Evolutionary conservation across 2,888 invertebrate species (phyloP).

Genomic region (Lapara coniferarum): DNA sequence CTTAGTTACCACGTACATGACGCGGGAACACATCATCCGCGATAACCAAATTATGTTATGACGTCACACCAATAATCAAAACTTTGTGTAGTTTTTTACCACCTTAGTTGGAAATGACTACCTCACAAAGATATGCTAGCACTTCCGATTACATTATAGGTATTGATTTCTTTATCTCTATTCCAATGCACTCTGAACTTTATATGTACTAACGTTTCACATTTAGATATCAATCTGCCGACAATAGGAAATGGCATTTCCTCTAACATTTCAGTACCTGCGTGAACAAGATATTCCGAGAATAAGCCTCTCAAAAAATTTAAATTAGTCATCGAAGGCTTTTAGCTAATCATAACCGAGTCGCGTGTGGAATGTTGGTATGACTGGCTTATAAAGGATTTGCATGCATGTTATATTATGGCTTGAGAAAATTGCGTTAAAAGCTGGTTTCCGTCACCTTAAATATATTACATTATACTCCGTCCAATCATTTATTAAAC

Average conservation of each 20-base stretch:
- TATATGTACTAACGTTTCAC: not conserved
- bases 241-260: slow-evolving; percentile 28
- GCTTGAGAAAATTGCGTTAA: no score
- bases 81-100: not conserved
- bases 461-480: no score
- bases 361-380: slow-evolving; percentile 23
- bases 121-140: not conserved
- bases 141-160: slow-evolving; percentile 13
- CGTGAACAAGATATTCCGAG: slow-evolving; percentile 47
- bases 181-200: not conserved
- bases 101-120: not conserved
- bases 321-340: slow-evolving; percentile 62
- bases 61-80: slow-evolving; percentile 4
- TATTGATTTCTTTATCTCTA: not conserved
- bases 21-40: no score
- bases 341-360: slow-evolving; percentile 51
- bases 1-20: no score
- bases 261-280: slow-evolving; percentile 28
- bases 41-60: not conserved
- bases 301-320: slow-evolving; percentile 54
- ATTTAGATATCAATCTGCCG: slow-evolving; percentile 14
- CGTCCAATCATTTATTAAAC: no score
- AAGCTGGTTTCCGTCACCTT: no score
- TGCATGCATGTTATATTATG: slow-evolving; percentile 2
- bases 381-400: slow-evolving; percentile 20